Conservation (phyloP, 2,888 invertebrate species). For the Dasysyrphus tricinctus region DNA sequence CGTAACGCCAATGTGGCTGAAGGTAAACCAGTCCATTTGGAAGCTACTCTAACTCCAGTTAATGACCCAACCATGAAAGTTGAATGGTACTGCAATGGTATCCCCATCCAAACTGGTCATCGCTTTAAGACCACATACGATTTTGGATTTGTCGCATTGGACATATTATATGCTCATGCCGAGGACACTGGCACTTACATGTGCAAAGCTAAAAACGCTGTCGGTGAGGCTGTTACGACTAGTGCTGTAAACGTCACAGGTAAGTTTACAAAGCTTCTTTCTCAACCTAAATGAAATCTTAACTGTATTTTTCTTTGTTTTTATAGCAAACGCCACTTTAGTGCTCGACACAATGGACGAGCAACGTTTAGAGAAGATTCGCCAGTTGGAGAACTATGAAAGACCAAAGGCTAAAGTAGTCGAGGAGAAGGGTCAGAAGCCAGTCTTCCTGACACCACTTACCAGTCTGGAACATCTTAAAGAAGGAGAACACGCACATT, state of each 20-base stretch:
- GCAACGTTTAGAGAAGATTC: conserved; percentile 94
- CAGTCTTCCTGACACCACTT: conserved; percentile 95
- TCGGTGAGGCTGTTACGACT: conserved; percentile 97
- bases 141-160: conserved; percentile 98
- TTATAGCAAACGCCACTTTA: conserved; percentile 91
- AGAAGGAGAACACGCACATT: conserved; percentile 95
- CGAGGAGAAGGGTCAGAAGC: conserved; percentile 91
- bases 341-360: conserved; percentile 96
- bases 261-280: conserved; percentile 82
- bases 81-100: conserved; percentile 98
- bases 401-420: conserved; percentile 90
- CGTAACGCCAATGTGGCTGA: conserved; percentile 94
- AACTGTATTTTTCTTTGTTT: conserved; percentile 21
- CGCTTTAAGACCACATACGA: conserved; percentile 98
- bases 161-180: conserved; percentile 97
- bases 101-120: conserved; percentile 96
- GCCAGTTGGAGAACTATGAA: conserved; percentile 92
- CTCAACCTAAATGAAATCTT: accelerated
- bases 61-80: conserved; percentile 99
- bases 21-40: conserved; percentile 94
- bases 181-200: conserved; percentile 99
- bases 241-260: conserved; percentile 94
- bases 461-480: conserved; percentile 93
- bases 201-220: conserved; percentile 97
- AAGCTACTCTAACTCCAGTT: conserved; percentile 97